Base-by-base conservation (phyloP, 53 echinoderm and acorn worm species). In the Arbacia lixula region DNA sequence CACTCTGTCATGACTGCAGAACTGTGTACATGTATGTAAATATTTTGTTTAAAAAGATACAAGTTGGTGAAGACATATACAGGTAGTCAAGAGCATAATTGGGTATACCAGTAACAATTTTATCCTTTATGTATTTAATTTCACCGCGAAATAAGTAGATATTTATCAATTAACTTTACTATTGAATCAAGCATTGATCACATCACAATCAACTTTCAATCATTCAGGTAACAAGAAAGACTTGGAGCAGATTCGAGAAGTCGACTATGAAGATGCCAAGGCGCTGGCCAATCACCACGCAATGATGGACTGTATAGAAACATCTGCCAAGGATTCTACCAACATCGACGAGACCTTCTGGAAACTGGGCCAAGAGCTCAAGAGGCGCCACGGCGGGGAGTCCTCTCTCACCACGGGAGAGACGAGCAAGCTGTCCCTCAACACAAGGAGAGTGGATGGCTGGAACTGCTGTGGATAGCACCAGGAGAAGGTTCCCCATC, bases 261-360 rank as follows among this genome's bases (percentile, higher is more conserved):
- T 97, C 19, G 92, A 97, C 54, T 84, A 83, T 60, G 55, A 69
- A 1, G 98, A 94, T 62, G 98, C 98, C 57, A 66, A 94, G 58
- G 92, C 92, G 30, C 57, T 97, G 37, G 92, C 98, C 28, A 86
- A 66, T 11, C 94, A 97, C 69, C 94, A 97, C 81, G 79, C 76
- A 16, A 97, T 97, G 98, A 51, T 97, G 51, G 92, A 92, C 46
- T 97, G 92, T 76, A 64, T 94, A 61, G 98, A 97, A 76, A 94
- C 94, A 32, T 97, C 98, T 12, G 98, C 98, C 12, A 97, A 97
- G 58, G 98, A 97, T 72, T 91, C 98, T 60, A 97, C 92, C 54
- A 97, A 97, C 72, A 88, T 97, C 40, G 98, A 97, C 65, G 90
- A 97, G 68, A 89, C 94, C 68, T 97, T 97, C 60, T 65, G 83